Conservation (phyloP, 2,888 invertebrate genomes). For the Fabriciana adippe region DNA sequence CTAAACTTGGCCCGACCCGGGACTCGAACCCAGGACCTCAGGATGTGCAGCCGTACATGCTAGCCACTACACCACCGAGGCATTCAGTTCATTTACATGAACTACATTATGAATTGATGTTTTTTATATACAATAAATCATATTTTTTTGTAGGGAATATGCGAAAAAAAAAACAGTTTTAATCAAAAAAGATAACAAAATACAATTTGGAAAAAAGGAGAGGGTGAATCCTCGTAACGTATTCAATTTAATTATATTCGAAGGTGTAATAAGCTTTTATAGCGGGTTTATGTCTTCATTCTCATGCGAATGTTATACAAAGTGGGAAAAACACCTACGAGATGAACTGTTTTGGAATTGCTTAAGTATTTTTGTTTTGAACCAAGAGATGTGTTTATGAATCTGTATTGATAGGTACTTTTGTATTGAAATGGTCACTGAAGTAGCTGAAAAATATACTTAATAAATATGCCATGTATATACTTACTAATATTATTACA, state of each 20-base stretch:
- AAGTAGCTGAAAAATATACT: not conserved
- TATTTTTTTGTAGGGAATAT: no score
- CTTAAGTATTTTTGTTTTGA: conserved; percentile 7
- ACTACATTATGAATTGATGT: no score
- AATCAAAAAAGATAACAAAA: conserved; percentile 12
- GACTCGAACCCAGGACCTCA: no score
- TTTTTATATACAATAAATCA: no score
- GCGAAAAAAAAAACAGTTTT: not conserved
- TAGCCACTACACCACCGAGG: no score
- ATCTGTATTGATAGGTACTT: not conserved
- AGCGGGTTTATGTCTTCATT: conserved; percentile 61
- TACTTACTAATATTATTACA: not conserved
- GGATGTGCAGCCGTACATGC: no score
- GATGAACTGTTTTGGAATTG: not conserved
- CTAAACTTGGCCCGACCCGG: no score
- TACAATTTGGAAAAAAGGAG: conserved; percentile 27
- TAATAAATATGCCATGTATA: not conserved
- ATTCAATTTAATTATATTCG: conserved; percentile 68
- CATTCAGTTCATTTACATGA: no score
- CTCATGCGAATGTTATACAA: conserved; percentile 17
- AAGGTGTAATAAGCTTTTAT: conserved; percentile 69
- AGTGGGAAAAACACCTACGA: conserved; percentile 15
- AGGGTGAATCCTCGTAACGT: conserved; percentile 47
- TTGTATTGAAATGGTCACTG: not conserved
- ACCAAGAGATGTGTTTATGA: not conserved